Evolutionary conservation across 2,888 invertebrate species (phyloP).

Genomic region (Diadegma fenestrale): DNA sequence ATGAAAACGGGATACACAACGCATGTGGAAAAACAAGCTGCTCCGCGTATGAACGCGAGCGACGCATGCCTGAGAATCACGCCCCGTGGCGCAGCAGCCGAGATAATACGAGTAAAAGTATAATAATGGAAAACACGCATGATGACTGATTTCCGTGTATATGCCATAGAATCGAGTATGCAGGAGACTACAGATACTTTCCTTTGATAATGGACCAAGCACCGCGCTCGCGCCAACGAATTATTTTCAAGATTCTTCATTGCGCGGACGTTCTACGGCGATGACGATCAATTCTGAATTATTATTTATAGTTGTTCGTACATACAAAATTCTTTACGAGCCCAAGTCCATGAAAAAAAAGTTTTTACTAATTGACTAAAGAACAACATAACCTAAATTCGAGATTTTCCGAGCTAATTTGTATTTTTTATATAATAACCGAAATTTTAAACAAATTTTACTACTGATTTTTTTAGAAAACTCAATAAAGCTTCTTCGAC

Average conservation of each 20-base stretch:
- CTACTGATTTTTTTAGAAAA: no score
- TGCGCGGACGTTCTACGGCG: no score
- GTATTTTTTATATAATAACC: no score
- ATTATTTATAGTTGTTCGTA: no score
- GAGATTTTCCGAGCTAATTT: no score
- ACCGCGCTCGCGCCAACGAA: conserved; percentile 43
- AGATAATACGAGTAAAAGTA: conserved; percentile 63
- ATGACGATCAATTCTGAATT: no score
- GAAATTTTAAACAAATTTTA: no score
- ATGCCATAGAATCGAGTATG: conserved; percentile 33
- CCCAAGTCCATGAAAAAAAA: no score
- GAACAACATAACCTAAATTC: no score
- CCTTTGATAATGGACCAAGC: conserved; percentile 67
- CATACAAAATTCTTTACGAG: no score
- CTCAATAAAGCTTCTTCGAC: no score
- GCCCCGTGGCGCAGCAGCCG: conserved; percentile 38
- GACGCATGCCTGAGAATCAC: conserved; percentile 51
- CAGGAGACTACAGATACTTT: conserved; percentile 66
- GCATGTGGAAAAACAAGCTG: conserved; percentile 26
- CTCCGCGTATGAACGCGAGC: not conserved
- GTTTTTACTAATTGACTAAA: no score
- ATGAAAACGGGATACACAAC: conserved; percentile 22
- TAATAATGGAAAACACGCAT: conserved; percentile 63
- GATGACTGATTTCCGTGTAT: conserved; percentile 66
- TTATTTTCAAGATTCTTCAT: conserved; percentile 56